Percentiles rank a stretch among this genome's conserved stretches.
These are phyloP conservation scores for Pogonomyrmex californicus DNA, from an alignment of 1,140 invertebrate genomes.

Conservation along the genomic window DNA sequence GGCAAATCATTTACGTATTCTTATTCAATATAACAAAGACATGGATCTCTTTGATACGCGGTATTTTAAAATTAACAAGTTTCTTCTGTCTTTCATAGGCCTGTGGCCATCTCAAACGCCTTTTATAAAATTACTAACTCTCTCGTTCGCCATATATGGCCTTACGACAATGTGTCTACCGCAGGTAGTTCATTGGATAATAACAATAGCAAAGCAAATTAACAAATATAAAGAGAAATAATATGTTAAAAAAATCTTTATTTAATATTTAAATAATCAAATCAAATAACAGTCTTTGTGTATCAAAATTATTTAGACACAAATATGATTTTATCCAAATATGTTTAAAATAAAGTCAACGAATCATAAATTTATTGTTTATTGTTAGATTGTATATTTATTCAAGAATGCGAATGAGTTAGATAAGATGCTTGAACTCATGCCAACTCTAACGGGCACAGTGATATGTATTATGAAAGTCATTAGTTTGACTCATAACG, in stretches of 20 bases:
- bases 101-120: conserved; percentile 43
- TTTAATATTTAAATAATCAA: neutral
- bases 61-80: conserved; percentile 47
- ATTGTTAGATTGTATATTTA: conserved; percentile 24
- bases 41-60: conserved; percentile 56
- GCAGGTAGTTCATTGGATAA: conserved; percentile 27
- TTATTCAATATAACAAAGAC: neutral
- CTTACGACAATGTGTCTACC: neutral
- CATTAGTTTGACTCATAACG: neutral
- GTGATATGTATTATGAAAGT: conserved; percentile 13
- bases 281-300: neutral
- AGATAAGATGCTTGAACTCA: neutral
- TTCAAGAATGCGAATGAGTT: neutral
- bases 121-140: neutral
- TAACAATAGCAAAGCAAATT: neutral
- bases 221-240: neutral
- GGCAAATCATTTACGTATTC: no score
- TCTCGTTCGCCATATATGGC: neutral
- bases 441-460: neutral
- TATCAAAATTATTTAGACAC: neutral
- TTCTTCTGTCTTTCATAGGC: conserved; percentile 2
- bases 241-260: neutral
- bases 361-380: neutral
- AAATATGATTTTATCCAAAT: neutral
- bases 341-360: neutral